Evolutionary conservation across 2,888 invertebrate genomes (phyloP), one percentile per base, ranked within the genome.

Genomic region (Drosophila villosipedis): DNA sequence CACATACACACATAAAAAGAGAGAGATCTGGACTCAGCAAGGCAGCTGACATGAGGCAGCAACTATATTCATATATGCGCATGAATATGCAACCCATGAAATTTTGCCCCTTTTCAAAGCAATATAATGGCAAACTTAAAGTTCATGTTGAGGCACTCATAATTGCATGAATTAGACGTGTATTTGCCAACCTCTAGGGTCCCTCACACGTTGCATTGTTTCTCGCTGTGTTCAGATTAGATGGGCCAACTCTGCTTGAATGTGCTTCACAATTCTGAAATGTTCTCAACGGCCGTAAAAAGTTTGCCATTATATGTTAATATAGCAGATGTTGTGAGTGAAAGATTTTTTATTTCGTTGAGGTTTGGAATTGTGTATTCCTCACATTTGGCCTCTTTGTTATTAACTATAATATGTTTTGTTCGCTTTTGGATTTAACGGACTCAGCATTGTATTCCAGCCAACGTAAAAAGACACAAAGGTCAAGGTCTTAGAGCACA

Each of bases 111-210:
- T 57, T 74, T 63, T 47, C 57, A 33, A 28, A 53, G 53, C 62
- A n/a, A 31, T 58, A 58, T 58, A 63, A 62, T 59, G 71, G 72
- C 54, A 63, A 80, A 77, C 78, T 81, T 81, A 53, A 79, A 81
- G 79, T 81, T 79, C 82, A 79, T 81, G 73, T 78, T 63, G 73
- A 81, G 82, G 78, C 78, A 71, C 76, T 72, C 76, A 71, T 70
- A 86, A 84, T 89, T 89, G 76, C 73, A 70, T 76, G 73, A 85
- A 72, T 82, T 63, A 70, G 78, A 81, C 73, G 68, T 65, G 82
- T 68, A 84, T 81, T 82, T 82, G 69, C 78, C 63, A 73, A 70
- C 68, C 76, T 80, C 73, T 61, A 50, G 63, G 50, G 72, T 49
- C 47, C 57, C 64, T 66, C 49, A 28, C 58, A 49, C 31, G n/a